A percentile compares a stretch with the other conserved stretches of the same genome.
These are phyloP conservation scores for Luperina nickerlii DNA, from an alignment of 2,888 invertebrate genomes.

Conservation along the genomic window DNA sequence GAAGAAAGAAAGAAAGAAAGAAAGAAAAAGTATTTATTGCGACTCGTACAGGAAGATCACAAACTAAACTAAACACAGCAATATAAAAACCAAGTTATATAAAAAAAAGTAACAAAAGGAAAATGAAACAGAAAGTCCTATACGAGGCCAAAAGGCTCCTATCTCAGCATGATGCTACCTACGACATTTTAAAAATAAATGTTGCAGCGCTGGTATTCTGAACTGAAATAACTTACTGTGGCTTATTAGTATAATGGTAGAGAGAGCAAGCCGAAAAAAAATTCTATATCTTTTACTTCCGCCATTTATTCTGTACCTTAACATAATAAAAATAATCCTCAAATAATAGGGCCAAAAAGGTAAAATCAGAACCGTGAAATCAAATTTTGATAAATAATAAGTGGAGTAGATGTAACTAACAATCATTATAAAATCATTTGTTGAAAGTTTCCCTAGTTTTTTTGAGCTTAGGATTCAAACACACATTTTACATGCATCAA, in stretches of 20 bases:
- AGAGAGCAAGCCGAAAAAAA: neutral
- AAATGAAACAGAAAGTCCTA: too few relatives aligned
- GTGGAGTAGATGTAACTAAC: neutral
- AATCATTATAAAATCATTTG: neutral
- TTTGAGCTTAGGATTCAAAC: neutral
- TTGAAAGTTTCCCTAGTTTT: neutral
- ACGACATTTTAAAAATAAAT: too few relatives aligned
- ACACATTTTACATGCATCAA: neutral
- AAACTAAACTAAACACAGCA: too few relatives aligned
- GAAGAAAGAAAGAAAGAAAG: too few relatives aligned
- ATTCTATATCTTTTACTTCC: neutral
- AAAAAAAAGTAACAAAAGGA: too few relatives aligned
- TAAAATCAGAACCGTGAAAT: neutral
- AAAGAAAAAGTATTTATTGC: too few relatives aligned
- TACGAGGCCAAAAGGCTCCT: too few relatives aligned
- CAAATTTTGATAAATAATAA: neutral
- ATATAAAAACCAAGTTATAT: too few relatives aligned
- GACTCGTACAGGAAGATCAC: too few relatives aligned
- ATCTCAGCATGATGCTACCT: too few relatives aligned
- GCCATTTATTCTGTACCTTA: neutral
- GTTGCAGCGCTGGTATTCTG: too few relatives aligned
- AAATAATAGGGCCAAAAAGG: neutral
- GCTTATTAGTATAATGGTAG: neutral
- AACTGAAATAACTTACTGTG: neutral
- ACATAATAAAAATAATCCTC: neutral